A percentile compares a stretch with the other conserved stretches of the same genome.
Conservation (phyloP, 2,888 invertebrate genomes). For the Antitype chi region DNA sequence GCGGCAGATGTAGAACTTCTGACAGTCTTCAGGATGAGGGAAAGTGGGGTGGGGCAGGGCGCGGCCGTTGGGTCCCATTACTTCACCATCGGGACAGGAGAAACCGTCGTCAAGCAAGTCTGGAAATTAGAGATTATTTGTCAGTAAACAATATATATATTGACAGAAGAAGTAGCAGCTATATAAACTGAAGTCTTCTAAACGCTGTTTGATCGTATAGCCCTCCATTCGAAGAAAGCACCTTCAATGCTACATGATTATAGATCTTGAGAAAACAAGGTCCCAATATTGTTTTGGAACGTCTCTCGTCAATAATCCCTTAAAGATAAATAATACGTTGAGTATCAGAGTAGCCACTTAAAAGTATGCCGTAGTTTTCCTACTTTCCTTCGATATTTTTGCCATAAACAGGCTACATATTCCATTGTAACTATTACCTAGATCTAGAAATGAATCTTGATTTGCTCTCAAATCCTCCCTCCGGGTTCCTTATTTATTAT, state of each 20-base stretch:
- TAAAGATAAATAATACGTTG: neutral
- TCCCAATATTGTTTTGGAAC: neutral
- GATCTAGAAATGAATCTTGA: neutral
- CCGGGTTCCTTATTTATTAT: too few species aligned
- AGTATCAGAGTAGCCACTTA: neutral
- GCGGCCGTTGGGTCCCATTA: slow-evolving; percentile 92
- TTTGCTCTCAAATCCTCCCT: neutral
- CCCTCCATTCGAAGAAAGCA: too few species aligned
- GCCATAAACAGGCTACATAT: neutral
- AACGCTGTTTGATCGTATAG: neutral
- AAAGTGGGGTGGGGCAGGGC: slow-evolving; percentile 94
- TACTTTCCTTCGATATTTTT: neutral
- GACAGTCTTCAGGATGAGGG: slow-evolving; percentile 95
- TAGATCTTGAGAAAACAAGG: too few species aligned
- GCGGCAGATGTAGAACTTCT: slow-evolving; percentile 95
- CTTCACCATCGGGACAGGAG: slow-evolving; percentile 93
- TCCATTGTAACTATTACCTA: neutral
- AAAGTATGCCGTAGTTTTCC: neutral
- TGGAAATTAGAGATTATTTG: slow-evolving; percentile 70
- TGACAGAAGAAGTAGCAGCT: too few species aligned
- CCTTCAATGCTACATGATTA: neutral
- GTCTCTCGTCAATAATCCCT: too few species aligned
- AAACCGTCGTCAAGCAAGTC: slow-evolving; percentile 94
- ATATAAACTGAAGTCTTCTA: neutral
- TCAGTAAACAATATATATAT: neutral